Evolutionary conservation across 1,140 invertebrate species (phyloP).

Genomic region (Mycetomoellerius zeteki): DNA sequence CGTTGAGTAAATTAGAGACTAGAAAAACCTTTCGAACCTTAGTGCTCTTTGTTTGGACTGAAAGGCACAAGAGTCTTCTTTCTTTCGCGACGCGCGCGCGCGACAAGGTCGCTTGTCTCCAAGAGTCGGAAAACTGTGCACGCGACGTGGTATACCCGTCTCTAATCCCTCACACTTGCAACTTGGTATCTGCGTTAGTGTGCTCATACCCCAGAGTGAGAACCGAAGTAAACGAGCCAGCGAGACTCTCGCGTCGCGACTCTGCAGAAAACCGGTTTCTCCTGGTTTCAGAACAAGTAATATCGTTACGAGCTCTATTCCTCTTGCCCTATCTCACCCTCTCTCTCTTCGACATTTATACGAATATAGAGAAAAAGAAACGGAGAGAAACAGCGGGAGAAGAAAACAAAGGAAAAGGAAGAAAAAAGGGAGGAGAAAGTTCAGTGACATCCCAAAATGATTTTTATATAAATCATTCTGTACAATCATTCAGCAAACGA

Average conservation of each 20-base stretch:
- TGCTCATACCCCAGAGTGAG: constrained; percentile 20
- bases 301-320: constrained; percentile 58
- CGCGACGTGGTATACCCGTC: constrained; percentile 2
- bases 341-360: constrained; percentile 46
- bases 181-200: constrained; percentile 16
- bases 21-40: neutral
- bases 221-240: constrained; percentile 49
- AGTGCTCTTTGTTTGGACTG: neutral
- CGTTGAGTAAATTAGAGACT: neutral
- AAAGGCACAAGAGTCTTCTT: neutral
- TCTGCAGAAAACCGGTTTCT: constrained; percentile 69
- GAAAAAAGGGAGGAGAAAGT: constrained; percentile 33
- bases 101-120: constrained; percentile 41
- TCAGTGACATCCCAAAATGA: neutral
- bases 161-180: constrained; percentile 27
- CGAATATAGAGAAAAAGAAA: constrained; percentile 13
- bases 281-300: constrained; percentile 70
- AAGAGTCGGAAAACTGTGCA: constrained; percentile 19
- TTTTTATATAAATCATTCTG: neutral
- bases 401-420: neutral
- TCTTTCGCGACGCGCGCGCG: neutral
- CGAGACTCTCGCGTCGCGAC: constrained; percentile 58
- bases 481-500: constrained; percentile 2
- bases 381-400: neutral
- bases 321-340: constrained; percentile 17